Conservation (phyloP, 2,797 vertebrate species). For the Leptoclinus maculatus region DNA sequence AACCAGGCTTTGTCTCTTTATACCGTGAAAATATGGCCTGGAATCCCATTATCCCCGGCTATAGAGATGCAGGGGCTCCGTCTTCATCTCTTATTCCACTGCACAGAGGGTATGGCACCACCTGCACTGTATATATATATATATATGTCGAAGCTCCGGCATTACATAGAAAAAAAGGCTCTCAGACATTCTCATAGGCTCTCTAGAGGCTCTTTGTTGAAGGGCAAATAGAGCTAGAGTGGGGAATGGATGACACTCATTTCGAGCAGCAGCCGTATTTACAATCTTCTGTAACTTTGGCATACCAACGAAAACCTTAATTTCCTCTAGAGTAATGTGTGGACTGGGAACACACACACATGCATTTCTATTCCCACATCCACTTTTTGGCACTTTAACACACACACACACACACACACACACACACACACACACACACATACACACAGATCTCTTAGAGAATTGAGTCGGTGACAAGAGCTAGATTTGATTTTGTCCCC, state of each 20-base stretch:
- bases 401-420: conserved; percentile 11
- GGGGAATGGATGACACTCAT: conserved; percentile 50
- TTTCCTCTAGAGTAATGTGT: conserved; percentile 26
- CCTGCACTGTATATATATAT: conserved; percentile 43
- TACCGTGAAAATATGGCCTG: conserved; percentile 70
- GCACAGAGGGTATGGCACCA: conserved; percentile 36
- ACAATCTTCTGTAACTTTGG: conserved; percentile 45
- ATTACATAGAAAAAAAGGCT: conserved; percentile 30
- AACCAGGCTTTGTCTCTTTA: conserved; percentile 74
- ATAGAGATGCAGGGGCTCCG: conserved; percentile 59
- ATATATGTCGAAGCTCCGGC: conserved; percentile 10
- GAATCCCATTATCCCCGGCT: conserved; percentile 75
- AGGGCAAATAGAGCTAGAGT: conserved; percentile 56
- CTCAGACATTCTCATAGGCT: conserved; percentile 39
- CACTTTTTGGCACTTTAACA: background rate
- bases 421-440: conserved; percentile 18
- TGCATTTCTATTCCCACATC: conserved; percentile 23
- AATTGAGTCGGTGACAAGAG: conserved; percentile 72
- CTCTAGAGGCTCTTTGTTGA: conserved; percentile 69
- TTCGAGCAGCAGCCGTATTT: conserved; percentile 43
- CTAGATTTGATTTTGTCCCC: conserved; percentile 72
- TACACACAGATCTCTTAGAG: conserved; percentile 52
- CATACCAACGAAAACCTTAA: conserved; percentile 49
- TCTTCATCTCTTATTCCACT: conserved; percentile 65
- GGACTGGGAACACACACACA: conserved; percentile 10